Base-by-base conservation (phyloP, 2,888 invertebrate species). In the Eupsilia transversa region DNA sequence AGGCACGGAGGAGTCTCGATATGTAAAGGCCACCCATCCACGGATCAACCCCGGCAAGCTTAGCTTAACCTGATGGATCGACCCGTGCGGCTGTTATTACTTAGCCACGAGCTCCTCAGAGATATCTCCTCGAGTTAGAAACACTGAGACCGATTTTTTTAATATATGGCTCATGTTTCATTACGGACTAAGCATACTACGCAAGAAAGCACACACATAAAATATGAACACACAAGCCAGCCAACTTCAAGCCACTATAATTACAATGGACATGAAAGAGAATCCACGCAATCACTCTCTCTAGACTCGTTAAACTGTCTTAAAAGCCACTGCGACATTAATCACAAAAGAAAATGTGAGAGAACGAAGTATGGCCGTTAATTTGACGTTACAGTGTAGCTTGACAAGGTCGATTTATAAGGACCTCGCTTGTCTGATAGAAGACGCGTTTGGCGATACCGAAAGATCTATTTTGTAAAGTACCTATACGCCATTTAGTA, bases 301-400 rank as follows among this genome's bases (percentile, higher is more conserved):
- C 20, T 35, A 35, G 63, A 59, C 83, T 83, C 83, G 60, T 83
- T 72, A 79, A 83, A 79, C 23, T 61, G 65, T 61, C 79, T 80
- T 79, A 57, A 66, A 79, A 49, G 56, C 52, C 46, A 64, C 61
- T 63, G 41, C 7, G 63, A 38, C 70, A 70, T 79, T 54, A 83
- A 83, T 79, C 69, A 69, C 64, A 30, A 46, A 67, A 43, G 68
- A 49, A 67, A 77, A 78, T 82, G 61, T 17, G 7, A 56, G 17
- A 35, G 38, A 60, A 41, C 33, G 66, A 38, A 76, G 59, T 64
- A 66, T 54, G 33, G 38, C 33, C 33, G 60, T 60, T 66, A 46
- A 78, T 41, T 66, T 66, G 77, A 77, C 54, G 60, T 5, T 20
- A 20, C 33, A 49, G 27, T 41, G 49, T 23, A 23, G 23, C 23